Conservation (phyloP, 2,113 vertebrate species). For the Pavo muticus region DNA sequence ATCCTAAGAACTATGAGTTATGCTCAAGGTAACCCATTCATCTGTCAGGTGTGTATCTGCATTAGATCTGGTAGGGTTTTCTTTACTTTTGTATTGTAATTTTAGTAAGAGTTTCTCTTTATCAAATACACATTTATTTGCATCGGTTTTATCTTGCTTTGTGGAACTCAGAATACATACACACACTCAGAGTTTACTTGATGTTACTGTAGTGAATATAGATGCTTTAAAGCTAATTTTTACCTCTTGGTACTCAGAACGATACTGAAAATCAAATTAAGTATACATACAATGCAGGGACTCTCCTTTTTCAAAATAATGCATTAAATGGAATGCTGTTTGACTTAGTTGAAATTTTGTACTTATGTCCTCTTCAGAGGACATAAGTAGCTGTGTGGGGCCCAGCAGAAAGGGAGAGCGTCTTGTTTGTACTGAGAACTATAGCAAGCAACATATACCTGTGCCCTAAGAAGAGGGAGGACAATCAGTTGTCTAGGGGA, state of each 20-base stretch:
- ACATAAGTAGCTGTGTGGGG: no score
- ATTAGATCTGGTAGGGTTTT: background rate
- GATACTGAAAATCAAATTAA: background rate
- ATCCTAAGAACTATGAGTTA: background rate
- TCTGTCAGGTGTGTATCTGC: background rate
- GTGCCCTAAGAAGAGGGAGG: no score
- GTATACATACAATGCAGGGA: background rate
- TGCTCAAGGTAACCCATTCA: background rate
- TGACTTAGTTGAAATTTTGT: background rate
- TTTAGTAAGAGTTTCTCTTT: background rate
- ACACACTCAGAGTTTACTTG: background rate
- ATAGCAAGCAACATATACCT: no score
- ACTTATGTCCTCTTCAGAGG: background rate
- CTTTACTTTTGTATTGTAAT: background rate
- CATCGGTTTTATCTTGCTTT: background rate
- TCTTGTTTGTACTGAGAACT: no score
- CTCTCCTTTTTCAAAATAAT: background rate
- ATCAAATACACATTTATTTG: background rate
- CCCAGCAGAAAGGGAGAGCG: no score
- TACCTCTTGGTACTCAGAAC: background rate
- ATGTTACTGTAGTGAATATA: background rate
- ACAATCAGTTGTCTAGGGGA: no score
- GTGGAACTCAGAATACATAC: background rate
- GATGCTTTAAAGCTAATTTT: background rate
- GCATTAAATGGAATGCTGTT: background rate